A percentile compares a stretch with the other conserved stretches of the same genome.
Evolutionary conservation across 2,888 invertebrate genomes (phyloP).

Genomic region (Aphrophora alni): DNA sequence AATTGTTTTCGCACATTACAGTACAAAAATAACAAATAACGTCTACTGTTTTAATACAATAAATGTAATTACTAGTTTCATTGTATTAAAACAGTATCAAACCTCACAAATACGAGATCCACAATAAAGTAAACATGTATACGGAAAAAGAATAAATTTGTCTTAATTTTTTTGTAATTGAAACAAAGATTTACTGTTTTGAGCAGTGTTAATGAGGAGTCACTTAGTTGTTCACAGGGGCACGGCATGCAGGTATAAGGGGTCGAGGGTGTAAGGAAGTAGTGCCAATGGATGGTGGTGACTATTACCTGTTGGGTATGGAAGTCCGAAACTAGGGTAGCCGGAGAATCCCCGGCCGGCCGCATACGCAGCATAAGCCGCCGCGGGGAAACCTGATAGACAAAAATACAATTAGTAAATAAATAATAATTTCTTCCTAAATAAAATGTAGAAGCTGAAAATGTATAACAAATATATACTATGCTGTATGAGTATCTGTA

Average conservation of each 20-base stretch:
- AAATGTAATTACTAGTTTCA: neutral
- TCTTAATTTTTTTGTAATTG: neutral
- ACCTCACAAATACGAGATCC: neutral
- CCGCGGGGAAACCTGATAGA: constrained; percentile 88
- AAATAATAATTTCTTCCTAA: neutral
- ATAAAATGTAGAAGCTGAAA: neutral
- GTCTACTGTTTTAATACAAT: neutral
- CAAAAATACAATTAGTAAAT: constrained; percentile 30
- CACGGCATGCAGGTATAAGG: constrained; percentile 60
- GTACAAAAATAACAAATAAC: too few relatives aligned
- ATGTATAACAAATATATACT: neutral
- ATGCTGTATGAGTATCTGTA: neutral
- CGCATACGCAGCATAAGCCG: constrained; percentile 95
- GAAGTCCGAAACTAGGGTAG: constrained; percentile 97
- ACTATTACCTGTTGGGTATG: constrained; percentile 96
- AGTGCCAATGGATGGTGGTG: constrained; percentile 57
- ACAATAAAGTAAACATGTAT: too few relatives aligned
- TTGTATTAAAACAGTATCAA: neutral
- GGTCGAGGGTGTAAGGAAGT: constrained; percentile 57
- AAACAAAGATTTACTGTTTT: neutral
- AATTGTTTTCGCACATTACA: too few relatives aligned
- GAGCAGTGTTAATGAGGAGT: neutral
- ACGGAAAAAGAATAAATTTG: neutral
- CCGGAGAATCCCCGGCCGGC: constrained; percentile 96
- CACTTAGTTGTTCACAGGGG: constrained; percentile 58